Conservation (phyloP, 2,888 invertebrate species). For the Latrodectus elegans region DNA sequence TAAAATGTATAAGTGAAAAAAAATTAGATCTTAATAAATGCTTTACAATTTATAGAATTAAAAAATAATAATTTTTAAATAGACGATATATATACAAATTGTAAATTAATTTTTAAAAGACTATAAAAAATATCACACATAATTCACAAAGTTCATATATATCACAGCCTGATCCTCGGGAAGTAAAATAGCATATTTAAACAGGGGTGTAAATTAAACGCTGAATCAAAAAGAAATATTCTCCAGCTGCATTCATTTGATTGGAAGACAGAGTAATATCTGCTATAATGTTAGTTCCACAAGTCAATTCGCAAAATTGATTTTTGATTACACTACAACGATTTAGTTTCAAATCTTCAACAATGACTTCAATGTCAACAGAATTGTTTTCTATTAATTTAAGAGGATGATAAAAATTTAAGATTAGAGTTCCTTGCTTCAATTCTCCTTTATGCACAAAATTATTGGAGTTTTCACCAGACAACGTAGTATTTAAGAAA, state of each 20-base stretch:
- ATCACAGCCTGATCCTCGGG: too few species aligned
- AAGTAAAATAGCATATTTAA: not conserved
- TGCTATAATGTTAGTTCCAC: not conserved
- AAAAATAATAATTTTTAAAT: too few species aligned
- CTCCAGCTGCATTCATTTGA: not conserved
- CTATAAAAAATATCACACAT: too few species aligned
- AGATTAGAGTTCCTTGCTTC: not conserved
- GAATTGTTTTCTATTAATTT: not conserved
- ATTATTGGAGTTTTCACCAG: not conserved
- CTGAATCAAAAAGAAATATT: not conserved
- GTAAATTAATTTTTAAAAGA: too few species aligned
- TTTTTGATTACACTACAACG: not conserved
- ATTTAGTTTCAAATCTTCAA: not conserved
- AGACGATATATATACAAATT: too few species aligned
- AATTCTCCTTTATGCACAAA: not conserved
- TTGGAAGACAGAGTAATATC: not conserved
- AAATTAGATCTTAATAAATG: too few species aligned
- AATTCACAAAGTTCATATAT: too few species aligned
- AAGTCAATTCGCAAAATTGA: not conserved
- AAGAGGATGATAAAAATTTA: not conserved
- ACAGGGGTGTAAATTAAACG: not conserved
- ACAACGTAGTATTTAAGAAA: not conserved
- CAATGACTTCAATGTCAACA: not conserved
- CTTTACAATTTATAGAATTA: too few species aligned
- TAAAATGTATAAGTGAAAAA: too few species aligned